phyloP scores from a whole-genome alignment of 2,113 vertebrate species.

The Psilopogon haemacephalus region DNA sequence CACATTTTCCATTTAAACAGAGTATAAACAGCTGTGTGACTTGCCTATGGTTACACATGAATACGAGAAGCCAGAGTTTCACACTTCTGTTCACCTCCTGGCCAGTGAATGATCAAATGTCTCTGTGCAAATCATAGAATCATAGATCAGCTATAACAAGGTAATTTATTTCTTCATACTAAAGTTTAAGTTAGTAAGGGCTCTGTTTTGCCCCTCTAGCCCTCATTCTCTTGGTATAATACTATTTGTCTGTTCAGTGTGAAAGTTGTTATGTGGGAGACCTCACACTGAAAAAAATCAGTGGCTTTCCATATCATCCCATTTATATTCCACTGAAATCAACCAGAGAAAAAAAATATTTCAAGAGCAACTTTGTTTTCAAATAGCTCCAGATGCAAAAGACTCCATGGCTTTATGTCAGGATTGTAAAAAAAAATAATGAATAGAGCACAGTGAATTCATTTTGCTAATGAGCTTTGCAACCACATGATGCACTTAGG shows the following conservation, averaged over 20 bases:
- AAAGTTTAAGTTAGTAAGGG: background rate
- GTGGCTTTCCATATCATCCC: background rate
- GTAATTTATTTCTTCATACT: background rate
- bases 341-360: background rate
- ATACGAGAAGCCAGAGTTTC: background rate
- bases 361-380: constrained; percentile 11
- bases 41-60: background rate
- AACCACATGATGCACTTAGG: constrained; percentile 19
- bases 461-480: constrained; percentile 61
- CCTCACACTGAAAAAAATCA: background rate
- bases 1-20: rapidly evolving
- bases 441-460: constrained; percentile 57
- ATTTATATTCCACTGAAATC: background rate
- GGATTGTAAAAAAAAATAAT: constrained; percentile 28
- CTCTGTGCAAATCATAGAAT: background rate
- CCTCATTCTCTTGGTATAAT: background rate
- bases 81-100: background rate
- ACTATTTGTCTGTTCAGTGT: background rate
- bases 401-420: constrained; percentile 20
- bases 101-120: too few species aligned
- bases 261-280: background rate
- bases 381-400: constrained; percentile 37
- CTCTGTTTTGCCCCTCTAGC: background rate
- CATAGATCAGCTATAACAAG: background rate
- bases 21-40: background rate